Evolutionary conservation across 2,888 invertebrate genomes (phyloP), one percentile per base, ranked within the genome.

Genomic region (Acleris literana): DNA sequence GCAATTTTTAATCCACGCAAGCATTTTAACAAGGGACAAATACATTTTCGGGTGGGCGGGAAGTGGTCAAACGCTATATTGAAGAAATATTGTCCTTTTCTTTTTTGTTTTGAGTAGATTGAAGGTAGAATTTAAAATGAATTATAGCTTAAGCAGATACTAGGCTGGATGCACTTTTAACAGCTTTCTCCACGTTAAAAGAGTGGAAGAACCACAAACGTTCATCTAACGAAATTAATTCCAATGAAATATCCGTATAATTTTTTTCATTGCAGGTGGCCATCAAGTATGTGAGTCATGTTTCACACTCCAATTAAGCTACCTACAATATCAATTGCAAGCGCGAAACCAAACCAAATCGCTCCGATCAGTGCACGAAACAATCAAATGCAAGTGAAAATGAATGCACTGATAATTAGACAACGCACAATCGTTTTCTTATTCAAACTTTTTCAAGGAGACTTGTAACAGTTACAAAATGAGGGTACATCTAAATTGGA

Each of bases 271-370:
- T 81, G 81, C 75, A 84, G 77, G 88, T 87, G 85, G 89, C 85
- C 80, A 82, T 83, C 69, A 78, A 76, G 81, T 81, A 86, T 83
- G 83, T 88, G 89, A 91, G 82, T 90, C 90, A 92, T 79, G 79
- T 86, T 90, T 92, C 92, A 92, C 92, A 92, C 92, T 92, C 92
- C 81, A 92, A 88, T 92, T 90, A 88, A 76, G 81, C 84, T 90
- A 87, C 89, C 85, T 84, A 85, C 88, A 84, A 81, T 86, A 87
- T 85, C 84, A 88, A 87, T 88, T 88, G 82, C 77, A 81, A 85
- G 76, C 78, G 84, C 84, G 75, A 82, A 86, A 87, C 85, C 82
- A 83, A 84, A 84, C 87, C 79, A 87, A 92, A 90, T 86, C 83
- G 83, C 75, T 72, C 72, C 82, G 84, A 86, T 80, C 78, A 80